A percentile compares a stretch with the other conserved stretches of the same genome.
Evolutionary conservation across 2,113 vertebrate genomes (phyloP).

Genomic region (Cricetomys ansorgei): DNA sequence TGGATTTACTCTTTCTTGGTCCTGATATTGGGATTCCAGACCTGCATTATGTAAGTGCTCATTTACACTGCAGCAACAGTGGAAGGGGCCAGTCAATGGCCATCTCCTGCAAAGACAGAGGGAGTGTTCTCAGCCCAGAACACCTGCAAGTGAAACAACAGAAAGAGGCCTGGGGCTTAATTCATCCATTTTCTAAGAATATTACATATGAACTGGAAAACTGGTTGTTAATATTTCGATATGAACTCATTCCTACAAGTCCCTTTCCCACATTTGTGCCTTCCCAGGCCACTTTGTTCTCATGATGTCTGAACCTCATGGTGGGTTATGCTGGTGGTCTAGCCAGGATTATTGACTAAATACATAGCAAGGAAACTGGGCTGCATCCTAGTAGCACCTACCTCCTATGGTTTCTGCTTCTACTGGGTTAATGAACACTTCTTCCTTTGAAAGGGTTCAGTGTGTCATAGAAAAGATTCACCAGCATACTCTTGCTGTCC

Average conservation of each 20-base stretch:
- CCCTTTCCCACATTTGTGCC: not conserved
- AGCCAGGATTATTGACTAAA: accelerated
- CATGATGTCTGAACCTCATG: not conserved
- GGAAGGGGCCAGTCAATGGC: not conserved
- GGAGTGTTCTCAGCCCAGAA: not conserved
- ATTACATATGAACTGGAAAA: not conserved
- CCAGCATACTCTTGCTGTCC: not conserved
- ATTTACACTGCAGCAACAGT: accelerated
- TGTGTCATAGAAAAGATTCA: too few species aligned
- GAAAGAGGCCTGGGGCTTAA: accelerated
- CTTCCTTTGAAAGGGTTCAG: not conserved
- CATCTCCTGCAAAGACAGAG: too few species aligned
- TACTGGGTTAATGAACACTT: not conserved
- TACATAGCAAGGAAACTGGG: not conserved
- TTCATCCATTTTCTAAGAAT: not conserved
- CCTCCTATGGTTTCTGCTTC: not conserved
- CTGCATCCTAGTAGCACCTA: accelerated
- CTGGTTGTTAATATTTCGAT: not conserved
- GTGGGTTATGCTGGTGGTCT: too few species aligned
- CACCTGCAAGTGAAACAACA: not conserved
- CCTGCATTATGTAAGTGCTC: too few species aligned
- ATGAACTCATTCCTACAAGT: not conserved
- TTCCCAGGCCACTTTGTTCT: not conserved
- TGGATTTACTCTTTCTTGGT: not conserved
- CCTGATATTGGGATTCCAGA: not conserved